A percentile compares a stretch with the other conserved stretches of the same genome.
These are phyloP conservation scores for Torymus tubicola DNA, from an alignment of 2,888 invertebrate genomes.

Conservation along the genomic window DNA sequence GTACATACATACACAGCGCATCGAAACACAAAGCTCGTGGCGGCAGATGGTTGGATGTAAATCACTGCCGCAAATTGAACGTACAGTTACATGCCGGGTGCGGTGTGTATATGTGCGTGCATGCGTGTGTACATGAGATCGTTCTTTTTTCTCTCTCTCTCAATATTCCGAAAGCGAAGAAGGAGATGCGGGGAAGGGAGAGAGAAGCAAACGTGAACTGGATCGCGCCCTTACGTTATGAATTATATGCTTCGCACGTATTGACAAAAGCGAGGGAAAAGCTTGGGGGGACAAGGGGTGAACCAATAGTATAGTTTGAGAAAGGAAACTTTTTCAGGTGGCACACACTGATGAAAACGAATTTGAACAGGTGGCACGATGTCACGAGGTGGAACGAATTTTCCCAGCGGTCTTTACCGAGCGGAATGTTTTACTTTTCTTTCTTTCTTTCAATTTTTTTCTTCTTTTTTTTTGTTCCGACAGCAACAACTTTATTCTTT, in stretches of 20 bases:
- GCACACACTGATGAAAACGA: too few relatives aligned
- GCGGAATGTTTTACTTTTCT: too few relatives aligned
- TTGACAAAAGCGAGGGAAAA: conserved; percentile 7
- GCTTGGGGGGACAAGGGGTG: neutral
- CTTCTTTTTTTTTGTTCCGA: too few relatives aligned
- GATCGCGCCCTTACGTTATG: conserved; percentile 29
- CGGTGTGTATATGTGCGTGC: neutral
- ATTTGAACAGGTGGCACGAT: too few relatives aligned
- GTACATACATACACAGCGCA: too few relatives aligned
- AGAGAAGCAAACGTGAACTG: conserved; percentile 11
- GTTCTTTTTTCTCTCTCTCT: too few relatives aligned
- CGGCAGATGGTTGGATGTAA: conserved; percentile 61
- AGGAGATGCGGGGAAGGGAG: neutral
- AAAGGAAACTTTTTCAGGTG: too few relatives aligned
- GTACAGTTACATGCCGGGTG: conserved; percentile 53
- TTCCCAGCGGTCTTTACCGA: too few relatives aligned
- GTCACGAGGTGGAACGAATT: too few relatives aligned
- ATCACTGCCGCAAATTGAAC: conserved; percentile 58
- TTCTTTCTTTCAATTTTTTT: too few relatives aligned
- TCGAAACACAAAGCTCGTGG: conserved; percentile 58
- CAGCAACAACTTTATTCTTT: too few relatives aligned
- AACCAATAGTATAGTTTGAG: neutral
- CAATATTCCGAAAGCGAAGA: conserved; percentile 38
- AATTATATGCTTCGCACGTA: conserved; percentile 53
- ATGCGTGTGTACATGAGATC: too few relatives aligned